A percentile compares a stretch with the other conserved stretches of the same genome.
phyloP scores from a whole-genome alignment of 2,113 vertebrate species.

The Hippocampus comes region DNA sequence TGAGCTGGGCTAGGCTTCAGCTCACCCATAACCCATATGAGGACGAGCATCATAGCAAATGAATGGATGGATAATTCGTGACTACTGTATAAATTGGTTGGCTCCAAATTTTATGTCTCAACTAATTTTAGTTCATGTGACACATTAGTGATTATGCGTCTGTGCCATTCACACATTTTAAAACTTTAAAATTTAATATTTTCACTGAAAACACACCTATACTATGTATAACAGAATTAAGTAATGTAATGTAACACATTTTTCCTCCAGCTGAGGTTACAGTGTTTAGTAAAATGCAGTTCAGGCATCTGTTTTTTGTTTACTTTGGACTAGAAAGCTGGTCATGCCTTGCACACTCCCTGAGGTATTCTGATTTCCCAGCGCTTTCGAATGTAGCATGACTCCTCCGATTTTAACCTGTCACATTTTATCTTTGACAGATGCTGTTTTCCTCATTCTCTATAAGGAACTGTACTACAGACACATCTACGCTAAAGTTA shows the following conservation, averaged over 20 bases:
- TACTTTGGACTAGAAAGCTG: not conserved
- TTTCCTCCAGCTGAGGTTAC: not conserved
- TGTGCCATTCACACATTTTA: too few species aligned
- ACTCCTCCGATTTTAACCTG: not conserved
- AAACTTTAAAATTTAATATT: too few species aligned
- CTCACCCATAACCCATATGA: too few species aligned
- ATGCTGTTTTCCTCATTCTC: constrained; percentile 94
- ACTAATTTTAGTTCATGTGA: too few species aligned
- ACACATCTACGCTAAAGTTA: constrained; percentile 99
- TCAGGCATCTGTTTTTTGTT: not conserved
- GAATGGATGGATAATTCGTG: too few species aligned
- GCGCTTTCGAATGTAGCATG: not conserved
- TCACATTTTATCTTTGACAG: constrained; percentile 60
- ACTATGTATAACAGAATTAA: not conserved
- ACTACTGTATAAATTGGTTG: too few species aligned
- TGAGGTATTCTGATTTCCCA: not conserved
- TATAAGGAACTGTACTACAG: constrained; percentile 98
- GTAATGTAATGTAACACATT: not conserved
- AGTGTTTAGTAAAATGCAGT: not conserved
- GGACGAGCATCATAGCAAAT: too few species aligned
- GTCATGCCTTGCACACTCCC: not conserved
- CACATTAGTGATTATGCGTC: too few species aligned
- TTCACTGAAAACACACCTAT: too few species aligned
- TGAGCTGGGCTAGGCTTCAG: too few species aligned
- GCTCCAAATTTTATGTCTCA: too few species aligned